A percentile compares a stretch with the other conserved stretches of the same genome.
Evolutionary conservation across 2,113 vertebrate species (phyloP).

Genomic region (Microcebus tavaratra): DNA sequence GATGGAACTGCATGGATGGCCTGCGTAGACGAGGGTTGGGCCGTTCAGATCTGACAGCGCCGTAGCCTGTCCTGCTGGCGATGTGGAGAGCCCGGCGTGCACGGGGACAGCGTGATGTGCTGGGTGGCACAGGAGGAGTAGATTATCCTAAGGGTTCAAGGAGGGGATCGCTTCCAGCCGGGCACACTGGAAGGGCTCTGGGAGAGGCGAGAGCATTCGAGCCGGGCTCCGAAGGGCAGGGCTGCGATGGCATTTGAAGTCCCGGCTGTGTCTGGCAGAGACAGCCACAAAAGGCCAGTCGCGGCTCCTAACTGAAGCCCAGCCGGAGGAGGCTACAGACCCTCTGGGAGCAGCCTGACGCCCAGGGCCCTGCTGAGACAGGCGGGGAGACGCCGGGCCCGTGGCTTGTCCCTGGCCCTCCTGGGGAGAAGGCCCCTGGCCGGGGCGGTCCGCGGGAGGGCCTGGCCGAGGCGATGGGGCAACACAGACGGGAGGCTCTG

Average conservation of each 20-base stretch:
- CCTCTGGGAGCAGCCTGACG: not conserved
- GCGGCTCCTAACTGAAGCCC: rapidly evolving
- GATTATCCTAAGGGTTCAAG: not conserved
- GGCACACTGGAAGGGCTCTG: not conserved
- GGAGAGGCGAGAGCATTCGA: not conserved
- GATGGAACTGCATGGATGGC: not conserved
- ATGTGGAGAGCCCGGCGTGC: rapidly evolving
- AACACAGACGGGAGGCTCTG: not conserved
- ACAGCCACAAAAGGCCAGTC: rapidly evolving
- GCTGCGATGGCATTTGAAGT: too few species aligned
- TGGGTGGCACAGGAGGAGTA: too few species aligned
- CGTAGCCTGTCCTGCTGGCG: not conserved
- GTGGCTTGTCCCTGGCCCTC: rapidly evolving
- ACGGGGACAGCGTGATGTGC: rapidly evolving
- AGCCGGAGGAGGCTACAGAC: not conserved
- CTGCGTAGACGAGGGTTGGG: not conserved
- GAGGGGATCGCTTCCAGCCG: not conserved
- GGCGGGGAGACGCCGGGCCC: rapidly evolving
- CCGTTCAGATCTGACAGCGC: not conserved
- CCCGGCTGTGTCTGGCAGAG: not conserved
- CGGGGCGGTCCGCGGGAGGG: not conserved
- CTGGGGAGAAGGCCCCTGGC: not conserved
- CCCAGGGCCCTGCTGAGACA: not conserved
- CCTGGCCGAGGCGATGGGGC: not conserved
- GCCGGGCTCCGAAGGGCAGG: not conserved